Percentiles rank a stretch among this genome's conserved stretches.
phyloP scores from a whole-genome alignment of 2,888 invertebrate genomes.

The Tetanocera ferruginea region DNA sequence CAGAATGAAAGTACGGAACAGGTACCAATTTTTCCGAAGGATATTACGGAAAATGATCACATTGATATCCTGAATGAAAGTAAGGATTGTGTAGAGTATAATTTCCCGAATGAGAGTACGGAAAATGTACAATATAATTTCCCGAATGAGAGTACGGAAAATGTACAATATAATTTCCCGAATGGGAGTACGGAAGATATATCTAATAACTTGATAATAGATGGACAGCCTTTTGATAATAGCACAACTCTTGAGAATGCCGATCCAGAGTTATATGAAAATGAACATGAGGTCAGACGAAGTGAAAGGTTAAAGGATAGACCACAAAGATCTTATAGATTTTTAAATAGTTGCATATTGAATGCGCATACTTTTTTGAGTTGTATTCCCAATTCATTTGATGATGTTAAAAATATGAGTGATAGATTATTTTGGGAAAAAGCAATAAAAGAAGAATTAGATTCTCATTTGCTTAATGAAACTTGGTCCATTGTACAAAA shows the following conservation, averaged over 20 bases:
- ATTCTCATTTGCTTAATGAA: neutral
- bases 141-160: neutral
- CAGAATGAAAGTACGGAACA: constrained; percentile 31
- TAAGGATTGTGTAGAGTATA: neutral
- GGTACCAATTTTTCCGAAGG: neutral
- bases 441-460: constrained; percentile 49
- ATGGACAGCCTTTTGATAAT: neutral
- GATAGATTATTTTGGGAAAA: constrained; percentile 44
- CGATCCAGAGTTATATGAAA: neutral
- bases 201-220: neutral
- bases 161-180: too few species aligned
- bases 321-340: constrained; percentile 30
- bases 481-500: too few species aligned
- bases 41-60: constrained; percentile 17
- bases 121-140: neutral
- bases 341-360: constrained; percentile 20
- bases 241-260: neutral
- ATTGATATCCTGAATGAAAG: constrained; percentile 9
- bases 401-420: constrained; percentile 43
- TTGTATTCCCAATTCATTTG: constrained; percentile 41
- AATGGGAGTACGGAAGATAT: neutral
- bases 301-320: constrained; percentile 34
- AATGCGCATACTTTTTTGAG: too few species aligned
- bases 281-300: constrained; percentile 8
- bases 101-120: constrained; percentile 6